These are phyloP conservation scores for Leuciscus waleckii DNA, from an alignment of 2,797 vertebrate genomes.

Conservation along the genomic window DNA sequence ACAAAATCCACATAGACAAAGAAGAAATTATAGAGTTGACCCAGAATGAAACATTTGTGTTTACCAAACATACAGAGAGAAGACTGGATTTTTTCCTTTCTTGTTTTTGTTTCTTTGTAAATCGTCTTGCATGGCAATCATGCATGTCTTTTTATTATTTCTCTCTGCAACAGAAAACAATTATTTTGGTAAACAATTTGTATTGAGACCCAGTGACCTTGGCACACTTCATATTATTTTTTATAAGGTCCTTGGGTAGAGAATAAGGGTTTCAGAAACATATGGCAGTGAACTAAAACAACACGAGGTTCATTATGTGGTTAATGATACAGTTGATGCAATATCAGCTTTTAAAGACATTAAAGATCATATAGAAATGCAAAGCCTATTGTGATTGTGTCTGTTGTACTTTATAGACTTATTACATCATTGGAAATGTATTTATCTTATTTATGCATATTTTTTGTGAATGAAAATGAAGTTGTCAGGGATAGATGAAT, in stretches of 20 bases:
- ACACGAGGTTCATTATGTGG: conserved; percentile 55
- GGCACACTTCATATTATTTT: conserved; percentile 83
- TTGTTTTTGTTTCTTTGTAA: conserved; percentile 61
- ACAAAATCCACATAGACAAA: conserved; percentile 62
- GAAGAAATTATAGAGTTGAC: conserved; percentile 52
- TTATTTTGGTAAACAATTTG: conserved; percentile 87
- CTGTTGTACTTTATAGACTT: neutral
- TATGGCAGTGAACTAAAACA: conserved; percentile 63
- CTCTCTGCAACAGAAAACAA: conserved; percentile 74
- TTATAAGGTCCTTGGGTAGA: conserved; percentile 81
- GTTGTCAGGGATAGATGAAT: neutral
- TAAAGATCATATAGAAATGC: conserved; percentile 65
- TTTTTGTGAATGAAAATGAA: neutral
- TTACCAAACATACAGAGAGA: conserved; percentile 59
- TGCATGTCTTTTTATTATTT: conserved; percentile 83
- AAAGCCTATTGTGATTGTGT: conserved; percentile 7
- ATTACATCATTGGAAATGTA: neutral
- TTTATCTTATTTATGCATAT: neutral
- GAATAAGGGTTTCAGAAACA: conserved; percentile 71
- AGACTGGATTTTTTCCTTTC: conserved; percentile 72
- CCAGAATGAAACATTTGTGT: conserved; percentile 52
- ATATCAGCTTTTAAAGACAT: conserved; percentile 66
- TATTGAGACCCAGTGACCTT: conserved; percentile 82
- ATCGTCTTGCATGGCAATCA: conserved; percentile 75
- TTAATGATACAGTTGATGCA: conserved; percentile 58